Percentiles rank a stretch among this genome's conserved stretches.
These are phyloP conservation scores for Caenorhabditis latens DNA, from an alignment of 1,140 invertebrate genomes.

Conservation along the genomic window DNA sequence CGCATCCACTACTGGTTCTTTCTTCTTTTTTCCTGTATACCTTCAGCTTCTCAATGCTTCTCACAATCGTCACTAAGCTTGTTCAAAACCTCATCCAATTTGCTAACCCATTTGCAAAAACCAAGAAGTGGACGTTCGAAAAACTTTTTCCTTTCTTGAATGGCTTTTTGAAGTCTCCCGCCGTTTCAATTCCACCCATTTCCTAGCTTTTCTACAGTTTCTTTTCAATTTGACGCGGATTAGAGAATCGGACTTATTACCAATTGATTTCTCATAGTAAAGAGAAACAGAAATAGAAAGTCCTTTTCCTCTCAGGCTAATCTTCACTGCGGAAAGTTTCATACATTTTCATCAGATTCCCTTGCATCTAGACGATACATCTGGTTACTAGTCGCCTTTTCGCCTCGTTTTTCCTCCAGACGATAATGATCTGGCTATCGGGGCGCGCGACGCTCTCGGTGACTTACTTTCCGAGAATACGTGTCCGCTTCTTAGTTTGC, in stretches of 20 bases:
- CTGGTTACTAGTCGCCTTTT: constrained; percentile 20
- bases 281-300: background rate
- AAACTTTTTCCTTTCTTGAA: background rate
- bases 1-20: constrained; percentile 9
- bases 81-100: constrained; percentile 51
- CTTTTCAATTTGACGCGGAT: constrained; percentile 25
- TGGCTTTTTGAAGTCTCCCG: constrained; percentile 48
- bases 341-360: background rate
- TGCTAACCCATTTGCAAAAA: constrained; percentile 40
- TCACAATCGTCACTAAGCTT: constrained; percentile 18
- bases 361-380: constrained; percentile 12
- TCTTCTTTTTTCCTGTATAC: constrained; percentile 8
- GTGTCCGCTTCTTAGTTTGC: constrained; percentile 42
- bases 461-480: constrained; percentile 52
- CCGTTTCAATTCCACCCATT: constrained; percentile 6
- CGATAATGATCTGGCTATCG: constrained; percentile 55
- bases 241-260: constrained; percentile 31
- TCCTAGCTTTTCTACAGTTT: constrained; percentile 1
- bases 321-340: constrained; percentile 39
- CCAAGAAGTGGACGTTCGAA: background rate
- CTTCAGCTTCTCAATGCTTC: background rate
- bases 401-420: constrained; percentile 17
- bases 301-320: background rate
- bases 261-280: constrained; percentile 17
- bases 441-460: background rate